Evolutionary conservation across 2,888 invertebrate species (phyloP).

Genomic region (Rotaria magnacalcarata): DNA sequence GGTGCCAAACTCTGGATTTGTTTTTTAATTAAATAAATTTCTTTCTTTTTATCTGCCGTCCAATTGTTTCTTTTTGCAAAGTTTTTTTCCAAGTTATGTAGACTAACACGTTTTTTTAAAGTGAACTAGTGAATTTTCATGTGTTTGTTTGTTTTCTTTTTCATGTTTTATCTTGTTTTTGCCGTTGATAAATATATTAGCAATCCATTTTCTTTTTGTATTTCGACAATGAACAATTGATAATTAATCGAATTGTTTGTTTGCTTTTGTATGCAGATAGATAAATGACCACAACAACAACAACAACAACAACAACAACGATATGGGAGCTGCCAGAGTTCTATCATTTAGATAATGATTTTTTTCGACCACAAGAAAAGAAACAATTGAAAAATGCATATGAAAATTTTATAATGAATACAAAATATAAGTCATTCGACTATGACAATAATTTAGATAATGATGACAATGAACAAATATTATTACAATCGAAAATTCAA

Average conservation of each 20-base stretch:
- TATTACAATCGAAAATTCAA: conserved; percentile 30
- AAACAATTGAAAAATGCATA: conserved; percentile 27
- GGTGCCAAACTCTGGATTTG: neutral
- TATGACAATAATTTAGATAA: neutral
- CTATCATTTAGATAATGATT: neutral
- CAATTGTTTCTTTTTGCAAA: neutral
- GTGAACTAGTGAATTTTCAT: neutral
- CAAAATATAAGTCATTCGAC: neutral
- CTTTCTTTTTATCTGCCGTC: neutral
- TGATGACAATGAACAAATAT: neutral
- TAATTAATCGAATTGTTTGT: neutral
- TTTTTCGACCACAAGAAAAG: conserved; percentile 28
- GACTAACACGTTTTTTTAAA: neutral
- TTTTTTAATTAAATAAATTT: neutral
- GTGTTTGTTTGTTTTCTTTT: neutral
- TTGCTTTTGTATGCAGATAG: neutral
- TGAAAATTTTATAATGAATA: neutral
- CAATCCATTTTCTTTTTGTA: neutral
- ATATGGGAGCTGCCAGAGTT: neutral
- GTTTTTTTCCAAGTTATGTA: neutral
- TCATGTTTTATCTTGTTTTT: neutral
- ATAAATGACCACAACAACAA: neutral
- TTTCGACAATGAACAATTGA: neutral
- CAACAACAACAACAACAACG: neutral
- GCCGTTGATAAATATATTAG: neutral